Evolutionary conservation across 2,797 vertebrate species (phyloP).

Genomic region (Gobio occitaniae): DNA sequence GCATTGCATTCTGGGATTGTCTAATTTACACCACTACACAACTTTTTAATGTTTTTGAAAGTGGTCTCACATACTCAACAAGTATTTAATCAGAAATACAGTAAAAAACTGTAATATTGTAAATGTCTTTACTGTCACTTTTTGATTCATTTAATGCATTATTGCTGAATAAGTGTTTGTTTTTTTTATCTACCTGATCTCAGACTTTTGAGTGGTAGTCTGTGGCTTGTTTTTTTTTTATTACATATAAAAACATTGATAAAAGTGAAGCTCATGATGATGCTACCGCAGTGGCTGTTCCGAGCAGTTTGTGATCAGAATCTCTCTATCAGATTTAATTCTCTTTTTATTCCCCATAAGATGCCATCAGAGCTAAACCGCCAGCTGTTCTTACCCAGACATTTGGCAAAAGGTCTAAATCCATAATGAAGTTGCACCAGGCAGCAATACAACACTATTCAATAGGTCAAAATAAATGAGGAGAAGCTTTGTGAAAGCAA

Average conservation of each 20-base stretch:
- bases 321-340: conserved; percentile 17
- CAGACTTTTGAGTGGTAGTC: background rate
- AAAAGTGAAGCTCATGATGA: background rate
- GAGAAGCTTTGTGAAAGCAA: conserved; percentile 19
- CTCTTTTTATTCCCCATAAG: background rate
- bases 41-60: background rate
- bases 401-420: conserved; percentile 31
- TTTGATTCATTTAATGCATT: background rate
- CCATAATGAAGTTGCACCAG: conserved; percentile 26
- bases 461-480: conserved; percentile 15
- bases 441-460: background rate
- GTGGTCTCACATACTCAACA: too few species aligned
- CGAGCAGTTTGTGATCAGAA: background rate
- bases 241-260: background rate
- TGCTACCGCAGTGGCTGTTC: background rate
- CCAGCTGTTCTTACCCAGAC: conserved; percentile 21
- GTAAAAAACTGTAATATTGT: too few species aligned
- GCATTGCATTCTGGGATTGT: background rate
- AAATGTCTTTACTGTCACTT: background rate
- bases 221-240: background rate
- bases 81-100: too few species aligned
- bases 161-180: background rate
- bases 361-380: background rate
- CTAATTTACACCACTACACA: background rate
- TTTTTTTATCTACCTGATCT: background rate